Conservation (phyloP, 1,140 invertebrate genomes). For the Pseudomyrmex concolor region DNA sequence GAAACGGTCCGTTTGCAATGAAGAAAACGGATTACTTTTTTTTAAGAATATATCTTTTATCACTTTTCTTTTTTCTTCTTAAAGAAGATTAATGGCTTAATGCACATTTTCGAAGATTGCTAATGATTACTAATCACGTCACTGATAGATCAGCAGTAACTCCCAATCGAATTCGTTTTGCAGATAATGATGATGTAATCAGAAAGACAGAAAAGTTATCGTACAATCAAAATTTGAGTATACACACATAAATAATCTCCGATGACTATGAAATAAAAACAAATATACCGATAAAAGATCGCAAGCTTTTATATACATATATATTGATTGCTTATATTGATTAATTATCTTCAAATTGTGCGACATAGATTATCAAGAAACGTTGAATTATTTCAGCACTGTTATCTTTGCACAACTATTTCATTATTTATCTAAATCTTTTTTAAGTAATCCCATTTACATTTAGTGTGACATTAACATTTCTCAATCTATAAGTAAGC, state of each 20-base stretch:
- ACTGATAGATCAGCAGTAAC: not conserved
- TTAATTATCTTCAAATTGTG: no score
- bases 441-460: no score
- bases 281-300: no score
- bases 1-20: conserved; percentile 16
- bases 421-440: no score
- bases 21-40: not conserved
- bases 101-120: not conserved
- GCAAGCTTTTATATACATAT: no score
- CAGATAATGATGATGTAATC: conserved; percentile 23
- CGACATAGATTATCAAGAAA: no score
- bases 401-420: no score
- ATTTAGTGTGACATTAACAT: not conserved
- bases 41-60: conserved; percentile 12
- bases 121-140: not conserved
- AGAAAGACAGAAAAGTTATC: not conserved
- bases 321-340: no score
- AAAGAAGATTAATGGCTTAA: conserved; percentile 8
- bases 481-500: not conserved
- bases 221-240: conserved; percentile 13
- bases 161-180: not conserved
- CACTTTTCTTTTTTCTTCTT: no score
- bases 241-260: conserved; percentile 4
- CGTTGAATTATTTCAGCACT: no score
- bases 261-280: not conserved